These are phyloP conservation scores for Decapterus maruadsi DNA, from an alignment of 2,797 vertebrate genomes.

Conservation along the genomic window DNA sequence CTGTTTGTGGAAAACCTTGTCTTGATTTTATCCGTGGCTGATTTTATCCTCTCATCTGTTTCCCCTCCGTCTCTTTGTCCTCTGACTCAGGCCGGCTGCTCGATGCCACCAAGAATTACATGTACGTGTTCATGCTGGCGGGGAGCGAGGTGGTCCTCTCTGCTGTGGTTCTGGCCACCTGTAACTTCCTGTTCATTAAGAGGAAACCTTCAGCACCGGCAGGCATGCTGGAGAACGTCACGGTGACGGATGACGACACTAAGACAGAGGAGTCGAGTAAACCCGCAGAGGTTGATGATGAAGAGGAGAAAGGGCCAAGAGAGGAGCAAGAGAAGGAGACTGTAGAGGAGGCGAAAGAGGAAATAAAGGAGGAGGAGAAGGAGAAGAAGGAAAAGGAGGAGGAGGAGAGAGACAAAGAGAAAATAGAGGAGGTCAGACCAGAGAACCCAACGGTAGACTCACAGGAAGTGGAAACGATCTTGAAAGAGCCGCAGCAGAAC, in stretches of 20 bases:
- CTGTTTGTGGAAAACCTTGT: not conserved
- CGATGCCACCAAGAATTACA: constrained; percentile 91
- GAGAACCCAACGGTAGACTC: constrained; percentile 55
- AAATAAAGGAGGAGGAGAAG: constrained; percentile 2
- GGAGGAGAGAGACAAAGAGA: constrained; percentile 15
- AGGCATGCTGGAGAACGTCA: constrained; percentile 68
- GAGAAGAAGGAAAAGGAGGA: constrained; percentile 14
- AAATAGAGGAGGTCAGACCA: constrained; percentile 23
- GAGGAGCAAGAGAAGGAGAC: constrained; percentile 58
- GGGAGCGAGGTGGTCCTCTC: constrained; percentile 90
- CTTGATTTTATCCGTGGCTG: not conserved
- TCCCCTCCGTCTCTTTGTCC: not conserved
- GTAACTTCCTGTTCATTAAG: constrained; percentile 90
- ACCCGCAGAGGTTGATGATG: constrained; percentile 72
- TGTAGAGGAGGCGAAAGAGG: not conserved
- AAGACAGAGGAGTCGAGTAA: constrained; percentile 76
- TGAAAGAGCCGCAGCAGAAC: constrained; percentile 63
- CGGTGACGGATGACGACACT: constrained; percentile 44
- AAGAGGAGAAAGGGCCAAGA: constrained; percentile 53
- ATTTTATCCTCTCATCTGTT: not conserved
- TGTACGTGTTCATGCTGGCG: constrained; percentile 93
- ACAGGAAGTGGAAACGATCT: constrained; percentile 67
- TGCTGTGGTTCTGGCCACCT: constrained; percentile 87
- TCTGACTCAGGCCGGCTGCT: constrained; percentile 86
- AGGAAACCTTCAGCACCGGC: constrained; percentile 70